phyloP scores from a whole-genome alignment of 1,140 invertebrate genomes.

The Doryteuthis pealeii region DNA sequence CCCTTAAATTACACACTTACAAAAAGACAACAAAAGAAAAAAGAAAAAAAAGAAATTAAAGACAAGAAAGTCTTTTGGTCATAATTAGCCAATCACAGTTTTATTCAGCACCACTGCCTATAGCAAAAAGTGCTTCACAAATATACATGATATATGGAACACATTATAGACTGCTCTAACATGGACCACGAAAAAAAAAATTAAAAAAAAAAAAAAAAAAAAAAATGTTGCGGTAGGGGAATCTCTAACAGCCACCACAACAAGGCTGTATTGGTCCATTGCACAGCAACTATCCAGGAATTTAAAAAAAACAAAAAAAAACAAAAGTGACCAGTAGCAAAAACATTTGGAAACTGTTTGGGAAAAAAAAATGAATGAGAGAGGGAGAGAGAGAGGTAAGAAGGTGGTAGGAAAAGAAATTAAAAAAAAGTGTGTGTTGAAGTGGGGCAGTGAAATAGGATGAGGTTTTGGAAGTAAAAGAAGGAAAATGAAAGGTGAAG shows the following conservation, averaged over 20 bases:
- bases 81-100: constrained; percentile 3
- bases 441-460: too few relatives aligned
- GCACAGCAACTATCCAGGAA: neutral
- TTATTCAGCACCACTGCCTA: constrained; percentile 1
- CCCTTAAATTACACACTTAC: too few relatives aligned
- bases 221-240: neutral
- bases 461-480: too few relatives aligned
- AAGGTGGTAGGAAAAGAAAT: too few relatives aligned
- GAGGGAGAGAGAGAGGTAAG: too few relatives aligned
- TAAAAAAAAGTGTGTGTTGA: too few relatives aligned
- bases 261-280: neutral
- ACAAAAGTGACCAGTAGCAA: neutral
- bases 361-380: too few relatives aligned
- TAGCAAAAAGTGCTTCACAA: constrained; percentile 7
- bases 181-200: neutral
- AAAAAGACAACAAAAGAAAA: too few relatives aligned
- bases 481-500: too few relatives aligned
- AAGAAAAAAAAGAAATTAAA: too few relatives aligned
- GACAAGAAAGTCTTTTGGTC: too few relatives aligned
- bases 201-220: neutral
- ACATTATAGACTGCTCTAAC: neutral
- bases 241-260: neutral
- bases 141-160: neutral
- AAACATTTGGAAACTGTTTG: neutral
- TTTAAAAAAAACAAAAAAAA: neutral